Evolutionary conservation across 2,797 vertebrate genomes (phyloP).

Genomic region (Kryptopterus vitreolus): DNA sequence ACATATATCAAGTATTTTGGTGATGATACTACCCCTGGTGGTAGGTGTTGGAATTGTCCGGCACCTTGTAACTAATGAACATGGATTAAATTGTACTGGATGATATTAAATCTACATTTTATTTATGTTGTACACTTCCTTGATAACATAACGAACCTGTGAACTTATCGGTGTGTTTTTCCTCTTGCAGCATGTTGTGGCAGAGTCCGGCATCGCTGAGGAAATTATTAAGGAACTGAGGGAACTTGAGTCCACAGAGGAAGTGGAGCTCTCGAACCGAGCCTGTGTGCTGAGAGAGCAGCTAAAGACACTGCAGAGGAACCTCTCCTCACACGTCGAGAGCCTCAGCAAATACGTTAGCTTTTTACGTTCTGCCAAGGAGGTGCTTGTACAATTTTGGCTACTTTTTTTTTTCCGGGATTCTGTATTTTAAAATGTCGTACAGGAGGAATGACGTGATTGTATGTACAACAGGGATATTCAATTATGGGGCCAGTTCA

Average conservation of each 20-base stretch:
- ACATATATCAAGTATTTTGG: neutral
- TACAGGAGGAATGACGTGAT: neutral
- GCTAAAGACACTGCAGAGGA: slow-evolving; percentile 71
- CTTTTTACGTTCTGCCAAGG: slow-evolving; percentile 74
- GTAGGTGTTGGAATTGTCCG: neutral
- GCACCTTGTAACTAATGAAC: neutral
- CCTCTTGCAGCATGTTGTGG: slow-evolving; percentile 66
- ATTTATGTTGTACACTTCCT: no score
- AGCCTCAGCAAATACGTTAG: slow-evolving; percentile 71
- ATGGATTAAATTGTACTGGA: neutral
- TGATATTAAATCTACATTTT: neutral
- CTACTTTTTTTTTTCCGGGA: neutral
- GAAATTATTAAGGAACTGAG: slow-evolving; percentile 72
- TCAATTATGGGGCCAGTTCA: no score
- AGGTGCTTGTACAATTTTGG: slow-evolving; percentile 68
- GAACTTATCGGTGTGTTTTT: neutral
- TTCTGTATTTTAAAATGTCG: neutral
- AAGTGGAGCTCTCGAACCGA: slow-evolving; percentile 67
- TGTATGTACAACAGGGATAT: neutral
- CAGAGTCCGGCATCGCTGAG: slow-evolving; percentile 69
- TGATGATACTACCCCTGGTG: neutral
- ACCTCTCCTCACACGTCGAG: slow-evolving; percentile 67
- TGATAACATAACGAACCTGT: neutral
- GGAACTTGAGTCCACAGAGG: slow-evolving; percentile 64
- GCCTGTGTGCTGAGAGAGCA: slow-evolving; percentile 67